Evolutionary conservation across 2,888 invertebrate genomes (phyloP).

Genomic region (Dysmachus trigonus): DNA sequence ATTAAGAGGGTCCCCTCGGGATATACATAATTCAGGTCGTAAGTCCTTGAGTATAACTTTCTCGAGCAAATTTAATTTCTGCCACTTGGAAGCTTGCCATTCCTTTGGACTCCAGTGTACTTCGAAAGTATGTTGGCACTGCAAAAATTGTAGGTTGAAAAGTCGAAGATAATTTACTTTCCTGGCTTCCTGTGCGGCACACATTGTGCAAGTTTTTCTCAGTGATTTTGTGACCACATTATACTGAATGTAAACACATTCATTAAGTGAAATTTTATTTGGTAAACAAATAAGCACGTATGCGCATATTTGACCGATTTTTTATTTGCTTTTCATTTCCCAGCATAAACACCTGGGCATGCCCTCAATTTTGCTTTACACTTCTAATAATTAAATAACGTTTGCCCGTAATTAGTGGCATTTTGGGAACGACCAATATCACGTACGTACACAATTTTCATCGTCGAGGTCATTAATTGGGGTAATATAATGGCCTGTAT

Average conservation of each 20-base stretch:
- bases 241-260: background rate
- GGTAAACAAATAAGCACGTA: background rate
- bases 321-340: background rate
- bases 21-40: constrained; percentile 5
- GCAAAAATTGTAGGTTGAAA: background rate
- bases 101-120: background rate
- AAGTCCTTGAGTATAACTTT: background rate
- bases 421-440: background rate
- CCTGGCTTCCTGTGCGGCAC: background rate
- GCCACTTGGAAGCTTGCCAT: background rate
- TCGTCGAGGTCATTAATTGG: background rate
- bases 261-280: background rate
- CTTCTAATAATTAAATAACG: background rate
- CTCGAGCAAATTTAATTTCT: constrained; percentile 8
- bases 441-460: background rate
- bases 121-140: background rate
- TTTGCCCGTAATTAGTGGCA: background rate
- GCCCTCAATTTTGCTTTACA: background rate
- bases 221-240: background rate
- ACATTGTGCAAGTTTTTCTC: background rate
- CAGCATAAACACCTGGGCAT: background rate
- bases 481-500: background rate
- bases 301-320: background rate
- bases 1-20: background rate
- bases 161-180: background rate